Base-by-base conservation (phyloP, 1,140 invertebrate genomes). In the Anthonomus grandis region DNA sequence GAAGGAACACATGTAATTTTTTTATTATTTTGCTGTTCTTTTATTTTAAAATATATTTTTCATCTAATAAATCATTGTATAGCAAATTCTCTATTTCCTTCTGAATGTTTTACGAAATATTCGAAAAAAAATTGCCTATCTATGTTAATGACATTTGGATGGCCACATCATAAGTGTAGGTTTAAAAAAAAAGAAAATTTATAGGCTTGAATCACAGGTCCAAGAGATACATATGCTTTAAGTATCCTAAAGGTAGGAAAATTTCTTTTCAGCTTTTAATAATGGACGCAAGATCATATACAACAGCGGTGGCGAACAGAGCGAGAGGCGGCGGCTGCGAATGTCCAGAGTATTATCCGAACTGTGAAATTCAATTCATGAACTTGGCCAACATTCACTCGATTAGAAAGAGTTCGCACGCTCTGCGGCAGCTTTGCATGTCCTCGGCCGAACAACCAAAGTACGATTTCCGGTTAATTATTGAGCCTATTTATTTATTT, bases 291-390 rank as follows among this genome's bases (percentile, higher is more conserved):
- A 82, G 95, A 37, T 95, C 92, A 1, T 97, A 97, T 74, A 86
- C 93, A 27, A 93, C 93, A 0, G 95, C 95, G 1, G 87, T 97
- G 25, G 94, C 93, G 12, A 98, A 98, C 80, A 78, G 95, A 59
- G 93, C 93, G 1, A 86, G 95, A 55, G 95, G 95, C 23, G 96
- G 96, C 42, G 96, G 96, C 18, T 94, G 89, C 74, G 96, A 98
- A 75, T 95, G 90, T 74, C 83, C 87, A n/a, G 90, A 93, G 74
- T 95, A 96, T 80, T 98, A 98, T 78, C 85, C 88, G 0, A 86
- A 83, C 66, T 91, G 92, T 68, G 94, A 97, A 75, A 94, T 98
- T 52, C 86, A 94, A 71, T 98, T 97, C 72, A 97, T 98, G 94
- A 91, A 90, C 74, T 76, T 98, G 71, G 90, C 93, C 44, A 98